A percentile compares a stretch with the other conserved stretches of the same genome.
Evolutionary conservation across 2,797 vertebrate species (phyloP).

Genomic region (Propithecus perrieri): DNA sequence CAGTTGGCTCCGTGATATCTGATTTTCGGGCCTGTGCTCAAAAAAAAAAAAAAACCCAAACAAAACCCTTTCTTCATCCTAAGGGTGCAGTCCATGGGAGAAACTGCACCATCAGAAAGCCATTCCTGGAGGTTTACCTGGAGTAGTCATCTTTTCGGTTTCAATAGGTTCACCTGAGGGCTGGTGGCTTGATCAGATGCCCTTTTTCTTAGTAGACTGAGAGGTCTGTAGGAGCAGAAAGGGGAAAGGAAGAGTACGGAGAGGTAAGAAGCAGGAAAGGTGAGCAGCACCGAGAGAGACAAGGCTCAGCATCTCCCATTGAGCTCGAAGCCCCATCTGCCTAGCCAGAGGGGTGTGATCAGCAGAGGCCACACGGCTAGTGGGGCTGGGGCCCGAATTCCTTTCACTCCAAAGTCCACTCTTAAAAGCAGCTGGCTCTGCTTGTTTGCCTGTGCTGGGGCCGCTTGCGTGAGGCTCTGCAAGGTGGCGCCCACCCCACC

Average conservation of each 20-base stretch:
- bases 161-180: background rate
- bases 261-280: background rate
- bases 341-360: accelerated
- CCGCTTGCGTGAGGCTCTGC: background rate
- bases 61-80: background rate
- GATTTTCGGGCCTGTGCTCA: background rate
- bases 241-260: background rate
- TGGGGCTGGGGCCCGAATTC: background rate
- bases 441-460: background rate
- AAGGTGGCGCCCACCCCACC: background rate
- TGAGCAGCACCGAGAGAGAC: background rate
- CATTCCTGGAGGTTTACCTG: background rate
- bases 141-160: background rate
- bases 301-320: background rate
- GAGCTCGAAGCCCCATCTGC: background rate
- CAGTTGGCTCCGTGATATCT: background rate
- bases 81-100: background rate
- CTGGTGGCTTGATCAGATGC: background rate
- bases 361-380: background rate
- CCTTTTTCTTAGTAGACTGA: background rate
- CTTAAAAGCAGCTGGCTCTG: background rate
- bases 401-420: background rate
- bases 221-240: background rate
- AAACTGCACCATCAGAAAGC: background rate
- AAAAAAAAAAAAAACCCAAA: background rate